These are phyloP conservation scores for Brachionus rotundiformis DNA, from an alignment of 1,140 invertebrate genomes.

Conservation along the genomic window DNA sequence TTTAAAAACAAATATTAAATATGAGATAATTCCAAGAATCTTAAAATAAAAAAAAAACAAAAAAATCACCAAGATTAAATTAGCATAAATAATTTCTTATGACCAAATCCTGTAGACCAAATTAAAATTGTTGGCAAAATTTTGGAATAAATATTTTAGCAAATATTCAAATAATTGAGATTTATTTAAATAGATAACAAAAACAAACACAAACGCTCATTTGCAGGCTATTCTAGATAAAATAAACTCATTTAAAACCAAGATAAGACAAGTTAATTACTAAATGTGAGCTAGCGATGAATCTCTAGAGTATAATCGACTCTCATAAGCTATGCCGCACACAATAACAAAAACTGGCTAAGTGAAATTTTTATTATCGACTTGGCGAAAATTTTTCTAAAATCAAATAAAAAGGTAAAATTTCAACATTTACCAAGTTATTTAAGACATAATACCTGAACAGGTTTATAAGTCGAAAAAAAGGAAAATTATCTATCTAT, in stretches of 20 bases:
- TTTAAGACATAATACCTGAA: neutral
- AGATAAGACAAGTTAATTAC: slow-evolving; percentile 15
- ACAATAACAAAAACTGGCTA: neutral
- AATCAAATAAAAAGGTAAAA: slow-evolving; percentile 24
- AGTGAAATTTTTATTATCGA: neutral
- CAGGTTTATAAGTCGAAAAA: slow-evolving; percentile 1
- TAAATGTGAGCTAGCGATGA: neutral
- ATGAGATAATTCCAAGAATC: neutral
- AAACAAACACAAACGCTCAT: neutral
- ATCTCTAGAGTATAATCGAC: neutral
- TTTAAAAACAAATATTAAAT: neutral
- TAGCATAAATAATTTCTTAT: slow-evolving; percentile 15
- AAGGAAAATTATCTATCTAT: slow-evolving; percentile 19
- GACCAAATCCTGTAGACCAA: too few relatives aligned
- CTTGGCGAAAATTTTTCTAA: neutral
- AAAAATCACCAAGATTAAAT: neutral
- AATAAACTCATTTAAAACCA: neutral
- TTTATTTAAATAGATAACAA: neutral
- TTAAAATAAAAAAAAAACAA: too few relatives aligned
- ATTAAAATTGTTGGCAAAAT: neutral
- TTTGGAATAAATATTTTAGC: neutral
- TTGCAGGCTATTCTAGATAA: neutral
- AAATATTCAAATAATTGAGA: neutral
- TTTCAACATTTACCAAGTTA: slow-evolving; percentile 3
- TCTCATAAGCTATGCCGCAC: neutral